Percentiles rank a stretch among this genome's conserved stretches.
Evolutionary conservation across 2,888 invertebrate species (phyloP).

Genomic region (Steinernema scapterisci): DNA sequence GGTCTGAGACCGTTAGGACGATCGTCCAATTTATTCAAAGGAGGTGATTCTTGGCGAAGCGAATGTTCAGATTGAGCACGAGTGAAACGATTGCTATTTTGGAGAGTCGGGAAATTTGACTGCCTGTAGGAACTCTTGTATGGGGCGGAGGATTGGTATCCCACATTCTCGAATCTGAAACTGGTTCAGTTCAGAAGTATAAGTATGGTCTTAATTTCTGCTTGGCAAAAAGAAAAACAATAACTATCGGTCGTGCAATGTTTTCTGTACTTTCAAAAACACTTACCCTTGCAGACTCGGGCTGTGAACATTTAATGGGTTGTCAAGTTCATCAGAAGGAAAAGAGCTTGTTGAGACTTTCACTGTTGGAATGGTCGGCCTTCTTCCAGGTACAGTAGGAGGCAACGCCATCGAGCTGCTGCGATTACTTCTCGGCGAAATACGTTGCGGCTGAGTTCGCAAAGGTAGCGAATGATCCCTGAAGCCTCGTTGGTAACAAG

Average conservation of each 20-base stretch:
- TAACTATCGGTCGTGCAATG: too few species aligned
- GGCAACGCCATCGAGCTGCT: not conserved
- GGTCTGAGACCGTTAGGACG: not conserved
- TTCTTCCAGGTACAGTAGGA: slow-evolving; percentile 10
- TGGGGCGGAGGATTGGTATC: slow-evolving; percentile 59
- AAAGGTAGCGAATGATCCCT: not conserved
- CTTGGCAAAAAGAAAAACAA: too few species aligned
- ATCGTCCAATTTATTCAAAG: not conserved
- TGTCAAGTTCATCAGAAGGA: slow-evolving; percentile 1
- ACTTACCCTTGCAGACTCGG: slow-evolving; percentile 9
- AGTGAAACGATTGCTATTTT: slow-evolving; percentile 37
- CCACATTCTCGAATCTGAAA: slow-evolving; percentile 58
- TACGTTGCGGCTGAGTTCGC: not conserved
- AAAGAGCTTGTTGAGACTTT: not conserved
- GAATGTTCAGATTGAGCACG: slow-evolving; percentile 15
- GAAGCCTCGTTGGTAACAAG: not conserved
- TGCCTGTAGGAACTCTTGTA: slow-evolving; percentile 64
- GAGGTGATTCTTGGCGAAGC: slow-evolving; percentile 6
- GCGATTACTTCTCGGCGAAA: not conserved
- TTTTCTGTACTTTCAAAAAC: too few species aligned
- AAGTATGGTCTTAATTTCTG: too few species aligned
- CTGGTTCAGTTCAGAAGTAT: not conserved
- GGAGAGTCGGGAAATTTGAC: slow-evolving; percentile 64
- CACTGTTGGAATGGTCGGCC: slow-evolving; percentile 2
- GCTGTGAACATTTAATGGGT: slow-evolving; percentile 1